Evolutionary conservation across 1,140 invertebrate genomes (phyloP).

Genomic region (Lordiphosa mommai): DNA sequence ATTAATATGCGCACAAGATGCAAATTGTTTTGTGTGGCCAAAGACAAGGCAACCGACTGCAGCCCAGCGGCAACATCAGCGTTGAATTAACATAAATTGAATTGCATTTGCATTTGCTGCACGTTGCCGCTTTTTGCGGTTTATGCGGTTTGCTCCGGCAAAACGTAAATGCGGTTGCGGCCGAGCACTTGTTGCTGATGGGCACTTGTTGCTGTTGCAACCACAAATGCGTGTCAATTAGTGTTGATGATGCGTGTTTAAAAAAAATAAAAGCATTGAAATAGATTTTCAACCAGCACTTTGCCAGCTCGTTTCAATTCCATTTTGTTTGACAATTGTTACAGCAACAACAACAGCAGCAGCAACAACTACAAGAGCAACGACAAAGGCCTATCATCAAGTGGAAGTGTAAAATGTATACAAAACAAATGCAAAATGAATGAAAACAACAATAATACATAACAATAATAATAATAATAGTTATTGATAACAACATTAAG

Average conservation of each 20-base stretch:
- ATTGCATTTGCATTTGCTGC: conserved; percentile 78
- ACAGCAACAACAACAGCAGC: conserved; percentile 25
- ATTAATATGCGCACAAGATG: conserved; percentile 78
- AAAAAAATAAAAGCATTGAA: conserved; percentile 60
- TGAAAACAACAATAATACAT: conserved; percentile 26
- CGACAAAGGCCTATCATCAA: conserved; percentile 45
- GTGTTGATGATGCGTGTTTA: conserved; percentile 64
- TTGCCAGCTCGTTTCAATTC: conserved; percentile 60
- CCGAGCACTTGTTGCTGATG: conserved; percentile 13
- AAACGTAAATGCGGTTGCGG: conserved; percentile 41
- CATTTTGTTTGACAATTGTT: conserved; percentile 55
- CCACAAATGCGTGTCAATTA: conserved; percentile 72
- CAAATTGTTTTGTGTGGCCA: conserved; percentile 73
- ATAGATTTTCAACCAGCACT: conserved; percentile 58
- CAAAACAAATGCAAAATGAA: conserved; percentile 40
- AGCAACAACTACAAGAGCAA: conserved; percentile 9
- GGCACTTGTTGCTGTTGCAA: conserved; percentile 31
- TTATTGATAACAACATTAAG: conserved; percentile 55
- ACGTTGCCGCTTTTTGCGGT: conserved; percentile 53
- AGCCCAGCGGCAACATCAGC: conserved; percentile 29
- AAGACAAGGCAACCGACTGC: conserved; percentile 52
- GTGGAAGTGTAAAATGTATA: conserved; percentile 55
- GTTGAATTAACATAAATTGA: conserved; percentile 79
- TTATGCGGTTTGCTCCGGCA: conserved; percentile 26
- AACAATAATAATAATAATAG: conserved; percentile 28